Percentiles rank a stretch among this genome's conserved stretches.
These are phyloP conservation scores for Hycleus cichorii DNA, from an alignment of 1,140 invertebrate genomes.

Conservation along the genomic window DNA sequence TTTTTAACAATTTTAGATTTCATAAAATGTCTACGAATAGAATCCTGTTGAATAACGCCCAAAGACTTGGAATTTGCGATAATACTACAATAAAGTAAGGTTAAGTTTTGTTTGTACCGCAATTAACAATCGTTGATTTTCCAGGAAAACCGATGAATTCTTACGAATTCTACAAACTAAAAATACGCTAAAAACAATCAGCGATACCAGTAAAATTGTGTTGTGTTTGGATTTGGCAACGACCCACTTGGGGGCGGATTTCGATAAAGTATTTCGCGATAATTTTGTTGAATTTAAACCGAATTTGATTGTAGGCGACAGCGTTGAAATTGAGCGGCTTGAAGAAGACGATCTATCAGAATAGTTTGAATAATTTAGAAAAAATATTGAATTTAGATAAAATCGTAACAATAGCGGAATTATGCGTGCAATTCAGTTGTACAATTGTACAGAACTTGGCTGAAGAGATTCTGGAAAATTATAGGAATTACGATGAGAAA, in stretches of 20 bases:
- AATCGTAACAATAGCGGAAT: conserved; percentile 37
- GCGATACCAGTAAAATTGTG: conserved; percentile 30
- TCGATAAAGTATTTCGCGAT: conserved; percentile 31
- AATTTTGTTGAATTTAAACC: not conserved
- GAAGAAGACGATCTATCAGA: conserved; percentile 39
- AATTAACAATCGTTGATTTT: conserved; percentile 16
- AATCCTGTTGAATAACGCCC: conserved; percentile 16
- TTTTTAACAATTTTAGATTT: too few species aligned
- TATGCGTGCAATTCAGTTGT: conserved; percentile 41
- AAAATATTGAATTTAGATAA: conserved; percentile 41
- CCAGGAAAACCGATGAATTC: conserved; percentile 34
- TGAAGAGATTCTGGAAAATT: conserved; percentile 36
- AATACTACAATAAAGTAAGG: conserved; percentile 21
- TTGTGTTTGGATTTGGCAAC: conserved; percentile 36
- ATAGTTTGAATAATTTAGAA: conserved; percentile 40
- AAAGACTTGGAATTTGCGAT: conserved; percentile 22
- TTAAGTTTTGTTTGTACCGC: not conserved
- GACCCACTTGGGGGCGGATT: conserved; percentile 12
- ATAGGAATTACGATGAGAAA: conserved; percentile 29
- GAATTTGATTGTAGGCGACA: conserved; percentile 30
- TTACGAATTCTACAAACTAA: conserved; percentile 31
- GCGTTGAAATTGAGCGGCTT: conserved; percentile 39
- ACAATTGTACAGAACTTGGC: conserved; percentile 38
- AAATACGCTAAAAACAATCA: conserved; percentile 24
- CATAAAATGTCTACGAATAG: conserved; percentile 5